Evolutionary conservation across 2,888 invertebrate species (phyloP), one percentile per base, ranked within the genome.

Genomic region (Polydrusus tereticollis): DNA sequence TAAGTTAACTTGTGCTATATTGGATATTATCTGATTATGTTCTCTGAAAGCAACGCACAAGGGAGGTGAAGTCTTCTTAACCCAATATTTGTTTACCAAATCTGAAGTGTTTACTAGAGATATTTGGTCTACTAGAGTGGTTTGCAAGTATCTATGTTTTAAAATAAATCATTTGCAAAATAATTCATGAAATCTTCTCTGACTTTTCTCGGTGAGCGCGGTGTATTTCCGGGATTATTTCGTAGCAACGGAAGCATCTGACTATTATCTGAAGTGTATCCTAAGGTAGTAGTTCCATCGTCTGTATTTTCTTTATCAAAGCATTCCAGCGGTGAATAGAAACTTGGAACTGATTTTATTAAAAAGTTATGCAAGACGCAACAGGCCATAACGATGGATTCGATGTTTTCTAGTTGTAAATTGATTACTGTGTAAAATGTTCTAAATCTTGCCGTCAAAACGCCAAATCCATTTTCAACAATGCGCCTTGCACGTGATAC

Each of bases 401-500:
- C 45, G 38, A 60, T 67, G 18, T 47, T 50, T 26, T 47, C 18
- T 60, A 16, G 47, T 26, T 59, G 2, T 47, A 60, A 14, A 67
- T 43, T 67, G 18, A 55, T 65, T 52, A 1, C 0, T 14, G 57
- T 59, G 4, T 59, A 10, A 65, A 8, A 59, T 6, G 36, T 65
- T 21, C 23, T 1, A 36, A 36, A 36, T 36, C 36, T 10, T 36
- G 36, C 1, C 1, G 55, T 33, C 55, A 65, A 29, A 8, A 50
- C 62, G 1, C 55, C 65, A 16, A 65, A 65, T 18, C 4, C 52
- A 29, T 65, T 65, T 16, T 65, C 55, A 1, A 65, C 65, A 65
- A 60, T 57, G 38, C 14, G 65, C 26, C 65, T 65, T 16, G 55
- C 65, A 14, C 50, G 55, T 1, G 65, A 65, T 33, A 55, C 1